phyloP scores from a whole-genome alignment of 2,113 vertebrate species.

The Thalassoma bifasciatum region DNA sequence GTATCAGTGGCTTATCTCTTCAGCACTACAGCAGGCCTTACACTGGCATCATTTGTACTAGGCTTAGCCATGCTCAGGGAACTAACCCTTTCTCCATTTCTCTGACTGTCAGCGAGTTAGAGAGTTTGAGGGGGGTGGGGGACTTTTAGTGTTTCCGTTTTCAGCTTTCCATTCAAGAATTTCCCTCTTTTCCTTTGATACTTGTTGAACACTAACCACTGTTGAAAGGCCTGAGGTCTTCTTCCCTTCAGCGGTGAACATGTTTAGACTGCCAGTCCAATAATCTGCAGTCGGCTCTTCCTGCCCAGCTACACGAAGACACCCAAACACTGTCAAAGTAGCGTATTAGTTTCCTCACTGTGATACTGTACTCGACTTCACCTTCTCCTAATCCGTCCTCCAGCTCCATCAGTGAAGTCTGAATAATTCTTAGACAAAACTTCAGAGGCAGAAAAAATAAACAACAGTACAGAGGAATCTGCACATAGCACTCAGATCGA shows the following conservation, averaged over 20 bases:
- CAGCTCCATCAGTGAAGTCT: slow-evolving; percentile 44
- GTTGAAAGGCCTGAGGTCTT: slow-evolving; percentile 51
- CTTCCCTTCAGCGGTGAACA: slow-evolving; percentile 49
- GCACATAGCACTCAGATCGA: slow-evolving; percentile 39
- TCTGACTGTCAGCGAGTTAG: slow-evolving; percentile 71
- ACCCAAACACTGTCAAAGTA: slow-evolving; percentile 56
- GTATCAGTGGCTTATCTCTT: slow-evolving; percentile 79
- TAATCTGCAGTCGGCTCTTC: slow-evolving; percentile 44
- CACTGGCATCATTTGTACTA: slow-evolving; percentile 82
- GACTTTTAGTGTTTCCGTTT: slow-evolving; percentile 75
- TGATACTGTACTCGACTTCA: slow-evolving; percentile 77
- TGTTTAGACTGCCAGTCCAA: slow-evolving; percentile 73
- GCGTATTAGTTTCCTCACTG: slow-evolving; percentile 56
- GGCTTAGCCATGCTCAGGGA: slow-evolving; percentile 81
- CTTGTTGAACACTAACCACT: slow-evolving; percentile 45
- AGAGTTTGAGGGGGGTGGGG: slow-evolving; percentile 50
- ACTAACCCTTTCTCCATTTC: slow-evolving; percentile 77
- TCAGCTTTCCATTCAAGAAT: slow-evolving; percentile 71
- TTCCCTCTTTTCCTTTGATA: slow-evolving; percentile 48
- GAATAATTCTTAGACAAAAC: slow-evolving; percentile 69
- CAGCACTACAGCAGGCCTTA: slow-evolving; percentile 81
- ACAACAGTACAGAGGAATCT: slow-evolving; percentile 46
- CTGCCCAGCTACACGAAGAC: slow-evolving; percentile 49
- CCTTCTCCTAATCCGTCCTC: slow-evolving; percentile 64
- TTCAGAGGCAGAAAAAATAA: slow-evolving; percentile 74